Percentiles rank a stretch among this genome's conserved stretches.
Evolutionary conservation across 2,888 invertebrate species (phyloP).

Genomic region (Nipponacmea schrenckii): DNA sequence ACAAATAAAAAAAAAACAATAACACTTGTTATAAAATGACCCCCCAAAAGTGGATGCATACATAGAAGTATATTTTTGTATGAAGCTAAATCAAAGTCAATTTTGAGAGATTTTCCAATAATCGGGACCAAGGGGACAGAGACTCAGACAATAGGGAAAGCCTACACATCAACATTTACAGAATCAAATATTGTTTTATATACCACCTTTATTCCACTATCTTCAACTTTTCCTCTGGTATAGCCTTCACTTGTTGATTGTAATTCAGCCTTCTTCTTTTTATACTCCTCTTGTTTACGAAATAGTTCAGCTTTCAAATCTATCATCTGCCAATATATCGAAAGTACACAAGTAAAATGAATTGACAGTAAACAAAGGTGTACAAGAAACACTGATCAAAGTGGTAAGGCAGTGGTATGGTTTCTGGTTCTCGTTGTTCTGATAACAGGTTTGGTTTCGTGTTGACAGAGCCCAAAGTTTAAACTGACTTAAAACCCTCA

Average conservation of each 20-base stretch:
- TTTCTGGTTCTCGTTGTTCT: no score
- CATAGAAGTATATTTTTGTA: not conserved
- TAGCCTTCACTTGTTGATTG: conserved; percentile 38
- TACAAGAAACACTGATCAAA: no score
- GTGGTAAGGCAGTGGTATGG: no score
- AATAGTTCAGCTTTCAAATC: conserved; percentile 86
- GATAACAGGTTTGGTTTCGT: no score
- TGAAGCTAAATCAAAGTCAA: no score
- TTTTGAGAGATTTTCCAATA: no score
- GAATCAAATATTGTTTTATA: no score
- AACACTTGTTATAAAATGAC: not conserved
- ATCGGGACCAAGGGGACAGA: no score
- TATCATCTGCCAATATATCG: conserved; percentile 59
- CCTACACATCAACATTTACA: no score
- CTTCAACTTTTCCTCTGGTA: conserved; percentile 40
- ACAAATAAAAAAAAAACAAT: conserved; percentile 11
- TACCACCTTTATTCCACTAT: not conserved
- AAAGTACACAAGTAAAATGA: not conserved
- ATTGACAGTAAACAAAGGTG: conserved; percentile 15
- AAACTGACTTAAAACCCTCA: no score
- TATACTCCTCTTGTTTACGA: conserved; percentile 85
- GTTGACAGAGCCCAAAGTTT: no score
- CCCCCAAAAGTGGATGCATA: not conserved
- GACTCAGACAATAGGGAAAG: no score
- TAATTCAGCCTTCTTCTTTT: conserved; percentile 40